Base-by-base conservation (phyloP, 2,888 invertebrate genomes). In the Scaptodrosophila latifasciaeformis region DNA sequence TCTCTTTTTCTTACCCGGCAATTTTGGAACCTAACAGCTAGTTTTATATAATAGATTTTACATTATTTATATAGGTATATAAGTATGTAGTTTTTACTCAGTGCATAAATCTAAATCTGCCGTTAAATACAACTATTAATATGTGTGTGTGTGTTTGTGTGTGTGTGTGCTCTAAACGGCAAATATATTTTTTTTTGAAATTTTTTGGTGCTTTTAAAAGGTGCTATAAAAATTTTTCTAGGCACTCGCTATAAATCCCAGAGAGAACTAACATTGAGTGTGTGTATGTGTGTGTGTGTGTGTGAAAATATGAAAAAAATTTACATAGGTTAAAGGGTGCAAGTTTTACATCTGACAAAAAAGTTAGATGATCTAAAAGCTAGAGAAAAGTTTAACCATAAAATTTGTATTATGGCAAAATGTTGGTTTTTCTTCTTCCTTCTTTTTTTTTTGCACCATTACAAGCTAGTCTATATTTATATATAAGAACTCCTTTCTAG, bases 261-360 rank as follows among this genome's bases (percentile, higher is more conserved):
- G 24, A 24, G n/a, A n/a, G n/a, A n/a, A n/a, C n/a, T n/a, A n/a
- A n/a, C n/a, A n/a, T n/a, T 27, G 27, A 6, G 31, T 31, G 31
- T 31, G 31, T 31, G 31, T 31, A 9, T 31, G 6, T 31, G 31
- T 31, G 53, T 53, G 50, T 30, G 47, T 46, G 30, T 18, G 21
- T 44, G 24, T 29, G 31, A 31, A 10, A 31, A n/a, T n/a, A n/a
- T n/a, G n/a, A n/a, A 24, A 3, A 5, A 7, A 24, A 24, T 24
- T 24, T 24, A 24, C 24, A 24, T 24, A 24, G 24, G 24, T 24
- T 24, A 5, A 5, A 24, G 12, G 1, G 58, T 46, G 59, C 65
- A 52, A n/a, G 75, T 65, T 81, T 80, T 80, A 64, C 50, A 80
- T 70, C 82, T 71, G 80, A 82, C 82, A 82, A 82, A n/a, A n/a